Percentiles rank a stretch among this genome's conserved stretches.
These are phyloP conservation scores for Phylloscopus collybita DNA, from an alignment of 2,797 vertebrate species.

Conservation along the genomic window DNA sequence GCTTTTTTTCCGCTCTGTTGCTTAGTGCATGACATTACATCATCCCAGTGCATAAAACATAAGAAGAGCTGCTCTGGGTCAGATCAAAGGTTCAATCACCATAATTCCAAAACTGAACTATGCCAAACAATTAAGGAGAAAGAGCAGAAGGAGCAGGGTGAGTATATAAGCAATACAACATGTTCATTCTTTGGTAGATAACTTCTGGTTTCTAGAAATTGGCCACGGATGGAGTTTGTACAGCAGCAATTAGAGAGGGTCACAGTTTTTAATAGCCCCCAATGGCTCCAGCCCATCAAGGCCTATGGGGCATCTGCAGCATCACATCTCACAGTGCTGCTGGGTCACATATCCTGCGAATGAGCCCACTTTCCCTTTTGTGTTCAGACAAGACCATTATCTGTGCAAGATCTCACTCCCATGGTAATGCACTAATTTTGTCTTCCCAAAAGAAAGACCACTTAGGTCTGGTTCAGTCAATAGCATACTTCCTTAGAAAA, in stretches of 20 bases:
- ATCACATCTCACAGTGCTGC: not conserved
- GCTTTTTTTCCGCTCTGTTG: not conserved
- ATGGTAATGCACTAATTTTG: not conserved
- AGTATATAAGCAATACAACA: not conserved
- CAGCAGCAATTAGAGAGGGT: not conserved
- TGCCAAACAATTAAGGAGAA: not conserved
- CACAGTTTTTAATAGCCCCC: not conserved
- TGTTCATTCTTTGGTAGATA: not conserved
- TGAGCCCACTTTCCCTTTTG: not conserved
- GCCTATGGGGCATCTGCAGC: not conserved
- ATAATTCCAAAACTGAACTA: not conserved
- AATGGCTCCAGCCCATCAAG: not conserved
- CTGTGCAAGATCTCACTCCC: not conserved
- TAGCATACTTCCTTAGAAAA: not conserved
- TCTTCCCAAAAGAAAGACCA: not conserved
- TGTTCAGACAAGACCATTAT: not conserved
- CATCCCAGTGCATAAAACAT: conserved; percentile 18
- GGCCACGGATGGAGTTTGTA: not conserved
- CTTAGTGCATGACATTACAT: not conserved
- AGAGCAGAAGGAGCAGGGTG: not conserved
- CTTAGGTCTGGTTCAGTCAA: not conserved
- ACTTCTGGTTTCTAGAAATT: not conserved
- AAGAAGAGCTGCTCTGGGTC: not conserved
- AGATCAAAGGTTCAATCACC: not conserved
- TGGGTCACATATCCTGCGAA: not conserved